phyloP scores from a whole-genome alignment of 2,113 vertebrate species.

The Pachyramphus minor region DNA sequence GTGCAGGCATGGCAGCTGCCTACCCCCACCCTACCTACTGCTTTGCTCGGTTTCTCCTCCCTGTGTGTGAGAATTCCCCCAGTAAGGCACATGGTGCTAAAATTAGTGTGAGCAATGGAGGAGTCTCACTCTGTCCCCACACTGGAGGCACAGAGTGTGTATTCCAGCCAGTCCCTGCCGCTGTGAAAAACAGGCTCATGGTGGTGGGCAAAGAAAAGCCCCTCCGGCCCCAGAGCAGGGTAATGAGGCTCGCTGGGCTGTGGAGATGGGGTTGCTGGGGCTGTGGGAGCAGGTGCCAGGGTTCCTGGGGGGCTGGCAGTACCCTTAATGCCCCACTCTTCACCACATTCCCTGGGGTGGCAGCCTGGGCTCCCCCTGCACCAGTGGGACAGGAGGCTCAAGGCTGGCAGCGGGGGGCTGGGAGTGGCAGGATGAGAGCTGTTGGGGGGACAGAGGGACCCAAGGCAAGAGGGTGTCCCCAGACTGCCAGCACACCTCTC shows the following conservation, averaged over 20 bases:
- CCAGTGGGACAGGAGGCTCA: fast-evolving
- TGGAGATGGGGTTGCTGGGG: too few relatives aligned
- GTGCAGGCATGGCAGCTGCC: background rate
- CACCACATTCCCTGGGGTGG: background rate
- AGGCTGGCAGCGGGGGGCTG: fast-evolving
- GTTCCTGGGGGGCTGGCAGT: too few relatives aligned
- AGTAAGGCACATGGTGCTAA: background rate
- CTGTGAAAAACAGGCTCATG: too few relatives aligned
- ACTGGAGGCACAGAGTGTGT: fast-evolving
- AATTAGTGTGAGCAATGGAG: background rate
- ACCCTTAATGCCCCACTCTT: background rate
- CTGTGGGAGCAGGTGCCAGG: background rate
- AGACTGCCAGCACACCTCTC: background rate
- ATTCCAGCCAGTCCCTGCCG: background rate
- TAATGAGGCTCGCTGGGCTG: fast-evolving
- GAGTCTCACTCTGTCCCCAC: fast-evolving
- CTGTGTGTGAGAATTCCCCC: background rate
- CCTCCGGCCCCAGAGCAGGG: background rate
- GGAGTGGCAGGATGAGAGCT: background rate
- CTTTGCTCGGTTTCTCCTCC: background rate
- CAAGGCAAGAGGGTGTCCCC: background rate
- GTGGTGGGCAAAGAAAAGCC: background rate
- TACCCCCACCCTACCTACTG: background rate
- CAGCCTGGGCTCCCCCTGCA: background rate
- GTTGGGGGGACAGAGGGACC: background rate